Percentiles rank a stretch among this genome's conserved stretches.
phyloP scores from a whole-genome alignment of 2,113 vertebrate genomes.

The Verasper variegatus region DNA sequence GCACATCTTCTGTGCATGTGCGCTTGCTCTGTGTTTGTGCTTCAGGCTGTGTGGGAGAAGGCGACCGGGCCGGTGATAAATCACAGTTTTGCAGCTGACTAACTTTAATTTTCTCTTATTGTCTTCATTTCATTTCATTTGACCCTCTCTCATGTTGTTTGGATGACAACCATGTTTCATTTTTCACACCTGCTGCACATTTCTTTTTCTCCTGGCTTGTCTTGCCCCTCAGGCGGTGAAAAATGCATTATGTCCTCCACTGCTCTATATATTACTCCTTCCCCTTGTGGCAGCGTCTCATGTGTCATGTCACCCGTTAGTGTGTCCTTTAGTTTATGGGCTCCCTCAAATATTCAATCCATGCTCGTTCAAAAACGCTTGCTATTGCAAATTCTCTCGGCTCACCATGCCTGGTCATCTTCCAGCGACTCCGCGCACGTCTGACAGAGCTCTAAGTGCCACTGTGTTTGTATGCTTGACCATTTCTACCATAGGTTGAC shows the following conservation, averaged over 20 bases:
- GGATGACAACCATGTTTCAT: constrained; percentile 19
- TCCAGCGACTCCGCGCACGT: background rate
- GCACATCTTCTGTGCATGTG: background rate
- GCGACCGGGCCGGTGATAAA: constrained; percentile 7
- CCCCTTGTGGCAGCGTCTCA: background rate
- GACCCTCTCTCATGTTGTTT: constrained; percentile 5
- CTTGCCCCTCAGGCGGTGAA: constrained; percentile 12
- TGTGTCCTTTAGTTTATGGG: background rate
- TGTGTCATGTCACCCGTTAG: constrained; percentile 5
- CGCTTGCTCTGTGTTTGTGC: no score
- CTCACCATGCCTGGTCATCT: background rate
- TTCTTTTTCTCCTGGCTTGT: background rate
- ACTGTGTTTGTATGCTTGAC: background rate
- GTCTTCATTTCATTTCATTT: constrained; percentile 31
- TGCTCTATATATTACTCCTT: constrained; percentile 5
- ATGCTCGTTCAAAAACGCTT: background rate
- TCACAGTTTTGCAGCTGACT: constrained; percentile 6
- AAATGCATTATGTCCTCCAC: constrained; percentile 12
- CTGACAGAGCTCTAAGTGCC: background rate
- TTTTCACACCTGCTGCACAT: constrained; percentile 8
- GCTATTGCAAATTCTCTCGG: background rate
- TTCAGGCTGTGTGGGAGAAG: background rate
- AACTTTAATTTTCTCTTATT: constrained; percentile 22
- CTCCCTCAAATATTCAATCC: background rate
- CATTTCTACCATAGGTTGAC: background rate